Percentiles rank a stretch among this genome's conserved stretches.
phyloP scores from a whole-genome alignment of 2,113 vertebrate species.

The Synodontis membranacea region DNA sequence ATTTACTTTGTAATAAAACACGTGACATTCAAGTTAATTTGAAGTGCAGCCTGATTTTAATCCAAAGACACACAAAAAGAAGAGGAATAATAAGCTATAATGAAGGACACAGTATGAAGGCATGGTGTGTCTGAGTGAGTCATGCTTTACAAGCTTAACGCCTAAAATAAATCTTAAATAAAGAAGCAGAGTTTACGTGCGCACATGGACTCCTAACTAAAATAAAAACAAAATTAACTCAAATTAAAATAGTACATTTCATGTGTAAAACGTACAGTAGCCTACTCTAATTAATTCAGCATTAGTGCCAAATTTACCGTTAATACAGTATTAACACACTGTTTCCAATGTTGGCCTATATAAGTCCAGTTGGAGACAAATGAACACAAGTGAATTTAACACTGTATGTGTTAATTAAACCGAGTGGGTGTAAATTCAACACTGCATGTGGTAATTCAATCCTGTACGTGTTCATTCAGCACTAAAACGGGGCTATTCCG shows the following conservation, averaged over 20 bases:
- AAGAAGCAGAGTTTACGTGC: constrained; percentile 2
- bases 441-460: constrained; percentile 25
- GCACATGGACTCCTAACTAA: constrained; percentile 14
- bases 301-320: not conserved
- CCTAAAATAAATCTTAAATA: constrained; percentile 41
- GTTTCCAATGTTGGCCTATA: not conserved
- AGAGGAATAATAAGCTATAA: constrained; percentile 53
- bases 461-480: constrained; percentile 24
- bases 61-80: constrained; percentile 53
- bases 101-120: constrained; percentile 34
- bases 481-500: constrained; percentile 5
- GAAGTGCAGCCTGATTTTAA: constrained; percentile 63
- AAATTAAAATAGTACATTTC: no score
- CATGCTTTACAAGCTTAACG: constrained; percentile 40
- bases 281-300: not conserved
- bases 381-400: constrained; percentile 16
- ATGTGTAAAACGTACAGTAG: not conserved
- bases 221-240: not conserved
- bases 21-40: constrained; percentile 73
- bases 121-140: constrained; percentile 31
- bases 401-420: constrained; percentile 26
- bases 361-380: constrained; percentile 5
- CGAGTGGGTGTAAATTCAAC: constrained; percentile 22
- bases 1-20: constrained; percentile 70
- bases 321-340: not conserved